These are phyloP conservation scores for Rallus crepitans DNA, from an alignment of 2,797 vertebrate species.

Conservation along the genomic window DNA sequence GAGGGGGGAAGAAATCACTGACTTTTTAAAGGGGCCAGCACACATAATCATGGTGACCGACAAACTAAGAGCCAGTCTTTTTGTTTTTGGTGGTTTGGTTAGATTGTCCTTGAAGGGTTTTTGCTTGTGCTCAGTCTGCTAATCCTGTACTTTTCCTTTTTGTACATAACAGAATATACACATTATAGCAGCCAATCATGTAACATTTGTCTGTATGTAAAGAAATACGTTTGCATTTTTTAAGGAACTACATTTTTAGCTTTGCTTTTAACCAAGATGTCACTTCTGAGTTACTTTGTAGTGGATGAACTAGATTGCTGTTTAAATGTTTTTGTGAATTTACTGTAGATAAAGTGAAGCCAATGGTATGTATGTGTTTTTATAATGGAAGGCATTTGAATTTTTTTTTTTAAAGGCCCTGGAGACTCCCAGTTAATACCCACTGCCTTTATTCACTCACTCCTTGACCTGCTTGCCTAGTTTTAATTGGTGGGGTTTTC, in stretches of 20 bases:
- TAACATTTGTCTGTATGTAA: slow-evolving; percentile 82
- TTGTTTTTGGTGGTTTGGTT: slow-evolving; percentile 78
- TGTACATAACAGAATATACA: slow-evolving; percentile 84
- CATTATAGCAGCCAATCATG: slow-evolving; percentile 79
- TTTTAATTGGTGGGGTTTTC: slow-evolving; percentile 3
- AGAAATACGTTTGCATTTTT: slow-evolving; percentile 77
- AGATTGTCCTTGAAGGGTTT: slow-evolving; percentile 77
- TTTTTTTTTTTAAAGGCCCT: slow-evolving; percentile 47
- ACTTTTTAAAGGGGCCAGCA: slow-evolving; percentile 78
- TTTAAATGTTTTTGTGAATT: slow-evolving; percentile 76
- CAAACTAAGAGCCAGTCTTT: slow-evolving; percentile 82
- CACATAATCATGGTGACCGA: slow-evolving; percentile 82
- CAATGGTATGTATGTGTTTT: slow-evolving; percentile 72
- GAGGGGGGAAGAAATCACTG: slow-evolving; percentile 74
- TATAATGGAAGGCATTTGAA: slow-evolving; percentile 68
- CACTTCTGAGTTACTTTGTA: slow-evolving; percentile 73
- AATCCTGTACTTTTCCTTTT: slow-evolving; percentile 81
- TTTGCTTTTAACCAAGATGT: slow-evolving; percentile 74
- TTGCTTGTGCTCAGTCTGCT: slow-evolving; percentile 79
- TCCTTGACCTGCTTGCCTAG: slow-evolving; percentile 39
- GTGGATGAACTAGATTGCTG: slow-evolving; percentile 73
- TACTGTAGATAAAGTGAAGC: slow-evolving; percentile 78
- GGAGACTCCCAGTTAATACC: slow-evolving; percentile 60
- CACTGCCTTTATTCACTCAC: slow-evolving; percentile 58
- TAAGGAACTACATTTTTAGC: slow-evolving; percentile 79